Base-by-base conservation (phyloP, 2,113 vertebrate species). In the Mormoops blainvillei region DNA sequence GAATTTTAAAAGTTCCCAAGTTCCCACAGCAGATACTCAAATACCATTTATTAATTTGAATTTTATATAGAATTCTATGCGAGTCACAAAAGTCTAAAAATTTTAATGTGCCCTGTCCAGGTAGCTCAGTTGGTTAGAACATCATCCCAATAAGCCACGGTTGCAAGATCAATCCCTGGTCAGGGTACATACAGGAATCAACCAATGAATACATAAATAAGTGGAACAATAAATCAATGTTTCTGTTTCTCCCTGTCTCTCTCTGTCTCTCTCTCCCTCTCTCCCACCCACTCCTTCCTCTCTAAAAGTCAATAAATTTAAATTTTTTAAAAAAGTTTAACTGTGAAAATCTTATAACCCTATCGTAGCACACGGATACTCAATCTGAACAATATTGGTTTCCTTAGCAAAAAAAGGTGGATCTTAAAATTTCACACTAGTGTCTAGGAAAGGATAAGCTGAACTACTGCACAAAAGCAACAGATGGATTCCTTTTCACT, bases 391-490 rank as follows among this genome's bases (percentile, higher is more conserved):
- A 87, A 48, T 41, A 36, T 0, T 77, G 28, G 36, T 52, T 92
- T 94, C n/a, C 7, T 73, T 61, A 68, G 26, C 7, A 5, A n/a
- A n/a, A 83, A 61, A 41, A 24, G 22, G 24, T 28, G 5, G 28
- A 83, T 93, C 43, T 87, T 94, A 87, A 76, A 45, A 65, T 97
- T 76, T 92, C n/a, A 87, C 13, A 68, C 11, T 9, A 48, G 28
- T 33, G 26, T 88, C 86, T 88, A 85, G 65, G 36, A 96, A 86
- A 36, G 7, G 43, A 77, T 71, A 87, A 84, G 80, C 0, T 38
- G 54, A 52, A 74, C 0, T 3, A 7, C 0, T 94, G 3, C 13
- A 41, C 56, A 90, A 82, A 80, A 95, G 56, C 14, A 80, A 68
- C 1, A 67, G 16, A 56, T 70, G 3, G 18, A 7, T 92, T 91